Conservation (phyloP, 1,140 invertebrate species). For the Meloidogyne floridensis region DNA sequence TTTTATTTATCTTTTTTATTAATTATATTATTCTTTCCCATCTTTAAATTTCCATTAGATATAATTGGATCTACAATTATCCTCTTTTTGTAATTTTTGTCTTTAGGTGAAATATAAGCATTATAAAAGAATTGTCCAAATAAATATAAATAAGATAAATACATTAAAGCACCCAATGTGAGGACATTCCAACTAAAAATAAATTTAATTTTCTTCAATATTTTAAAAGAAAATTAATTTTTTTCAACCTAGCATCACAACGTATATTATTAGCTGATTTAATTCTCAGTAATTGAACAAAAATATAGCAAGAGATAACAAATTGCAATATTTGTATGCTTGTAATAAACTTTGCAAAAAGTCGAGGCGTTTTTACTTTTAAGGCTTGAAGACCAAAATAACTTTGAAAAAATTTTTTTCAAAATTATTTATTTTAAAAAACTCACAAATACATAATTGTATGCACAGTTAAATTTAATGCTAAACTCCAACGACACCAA, state of each 20-base stretch:
- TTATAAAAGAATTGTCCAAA: constrained; percentile 66
- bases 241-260: constrained; percentile 50
- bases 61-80: not conserved
- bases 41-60: not conserved
- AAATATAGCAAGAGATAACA: constrained; percentile 60
- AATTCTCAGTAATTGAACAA: constrained; percentile 58
- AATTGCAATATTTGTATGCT: constrained; percentile 64
- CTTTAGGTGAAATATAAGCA: constrained; percentile 51
- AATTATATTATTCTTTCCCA: not conserved
- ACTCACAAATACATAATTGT: constrained; percentile 66
- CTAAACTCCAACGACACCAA: constrained; percentile 69
- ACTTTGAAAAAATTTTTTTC: constrained; percentile 44
- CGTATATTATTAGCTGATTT: constrained; percentile 56
- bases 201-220: not conserved
- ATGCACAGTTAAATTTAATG: constrained; percentile 70
- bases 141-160: constrained; percentile 61
- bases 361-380: constrained; percentile 54
- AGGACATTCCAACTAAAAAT: constrained; percentile 63
- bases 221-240: too few species aligned
- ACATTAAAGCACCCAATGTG: constrained; percentile 58
- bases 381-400: constrained; percentile 61
- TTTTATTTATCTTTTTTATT: not conserved
- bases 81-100: constrained; percentile 18
- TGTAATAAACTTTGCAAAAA: constrained; percentile 63
- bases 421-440: constrained; percentile 13